These are phyloP conservation scores for Venustoraphidia nigricollis DNA, from an alignment of 2,888 invertebrate species.

Conservation along the genomic window DNA sequence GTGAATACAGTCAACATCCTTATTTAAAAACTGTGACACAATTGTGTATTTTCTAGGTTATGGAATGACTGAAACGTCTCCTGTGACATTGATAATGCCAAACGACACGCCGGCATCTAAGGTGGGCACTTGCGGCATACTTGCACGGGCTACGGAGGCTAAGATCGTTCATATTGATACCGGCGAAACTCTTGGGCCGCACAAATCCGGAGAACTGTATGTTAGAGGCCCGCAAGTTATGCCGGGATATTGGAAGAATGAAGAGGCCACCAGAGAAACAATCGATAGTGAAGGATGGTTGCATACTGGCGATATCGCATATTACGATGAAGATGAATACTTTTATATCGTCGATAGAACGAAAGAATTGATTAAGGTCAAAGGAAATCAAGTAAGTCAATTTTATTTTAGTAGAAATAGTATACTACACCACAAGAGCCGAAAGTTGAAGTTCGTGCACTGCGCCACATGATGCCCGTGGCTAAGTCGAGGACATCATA, in stretches of 20 bases:
- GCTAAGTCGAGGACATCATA: no score
- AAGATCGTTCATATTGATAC: slow-evolving; percentile 41
- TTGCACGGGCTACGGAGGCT: slow-evolving; percentile 50
- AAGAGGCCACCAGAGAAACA: slow-evolving; percentile 54
- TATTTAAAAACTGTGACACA: no score
- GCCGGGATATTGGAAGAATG: slow-evolving; percentile 67
- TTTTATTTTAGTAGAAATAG: neutral
- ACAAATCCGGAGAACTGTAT: slow-evolving; percentile 54
- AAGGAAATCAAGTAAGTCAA: slow-evolving; percentile 60
- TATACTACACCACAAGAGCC: no score
- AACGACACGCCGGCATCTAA: slow-evolving; percentile 40
- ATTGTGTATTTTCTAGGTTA: slow-evolving; percentile 31
- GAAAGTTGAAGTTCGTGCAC: no score
- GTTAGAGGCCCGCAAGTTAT: slow-evolving; percentile 65
- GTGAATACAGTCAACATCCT: no score
- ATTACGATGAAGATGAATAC: slow-evolving; percentile 57
- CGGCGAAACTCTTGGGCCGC: slow-evolving; percentile 38
- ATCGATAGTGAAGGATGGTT: slow-evolving; percentile 66
- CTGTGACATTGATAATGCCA: slow-evolving; percentile 44
- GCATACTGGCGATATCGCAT: slow-evolving; percentile 65
- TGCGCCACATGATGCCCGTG: no score
- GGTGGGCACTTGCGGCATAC: slow-evolving; percentile 50
- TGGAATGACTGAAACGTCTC: slow-evolving; percentile 55
- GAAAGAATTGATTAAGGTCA: slow-evolving; percentile 73
- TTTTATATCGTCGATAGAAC: slow-evolving; percentile 64